Evolutionary conservation across 2,113 vertebrate species (phyloP).

Genomic region (Pterocles gutturalis): DNA sequence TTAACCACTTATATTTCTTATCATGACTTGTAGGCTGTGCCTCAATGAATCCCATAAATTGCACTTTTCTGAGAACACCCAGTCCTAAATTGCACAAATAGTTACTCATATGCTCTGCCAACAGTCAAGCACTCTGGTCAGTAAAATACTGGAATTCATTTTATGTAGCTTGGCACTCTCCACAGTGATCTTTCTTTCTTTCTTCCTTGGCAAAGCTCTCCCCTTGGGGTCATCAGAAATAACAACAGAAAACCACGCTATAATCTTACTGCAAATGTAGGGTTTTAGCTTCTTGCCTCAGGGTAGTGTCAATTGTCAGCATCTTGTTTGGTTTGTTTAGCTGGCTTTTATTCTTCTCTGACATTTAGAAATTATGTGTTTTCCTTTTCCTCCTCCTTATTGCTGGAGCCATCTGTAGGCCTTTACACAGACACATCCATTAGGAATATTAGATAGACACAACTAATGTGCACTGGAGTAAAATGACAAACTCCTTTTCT

Average conservation of each 20-base stretch:
- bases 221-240: not conserved
- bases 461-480: slow-evolving; percentile 11
- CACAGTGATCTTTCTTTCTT: not conserved
- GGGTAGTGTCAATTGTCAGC: slow-evolving; percentile 7
- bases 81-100: not conserved
- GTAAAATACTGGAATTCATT: slow-evolving; percentile 13
- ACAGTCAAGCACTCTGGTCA: not conserved
- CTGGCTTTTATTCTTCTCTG: slow-evolving; percentile 56
- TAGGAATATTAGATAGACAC: slow-evolving; percentile 56
- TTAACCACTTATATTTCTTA: not conserved
- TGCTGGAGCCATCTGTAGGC: slow-evolving; percentile 47
- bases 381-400: slow-evolving; percentile 40
- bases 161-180: not conserved
- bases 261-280: slow-evolving; percentile 4
- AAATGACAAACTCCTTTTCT: slow-evolving; percentile 12
- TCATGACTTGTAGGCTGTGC: not conserved
- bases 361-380: slow-evolving; percentile 49
- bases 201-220: not conserved
- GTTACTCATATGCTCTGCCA: not conserved
- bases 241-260: not conserved
- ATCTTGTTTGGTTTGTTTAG: slow-evolving; percentile 48
- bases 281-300: not conserved
- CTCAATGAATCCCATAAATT: not conserved
- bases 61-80: slow-evolving; percentile 1
- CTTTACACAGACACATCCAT: slow-evolving; percentile 44